Evolutionary conservation across 2,113 vertebrate species (phyloP).

Genomic region (Alethe castanea): DNA sequence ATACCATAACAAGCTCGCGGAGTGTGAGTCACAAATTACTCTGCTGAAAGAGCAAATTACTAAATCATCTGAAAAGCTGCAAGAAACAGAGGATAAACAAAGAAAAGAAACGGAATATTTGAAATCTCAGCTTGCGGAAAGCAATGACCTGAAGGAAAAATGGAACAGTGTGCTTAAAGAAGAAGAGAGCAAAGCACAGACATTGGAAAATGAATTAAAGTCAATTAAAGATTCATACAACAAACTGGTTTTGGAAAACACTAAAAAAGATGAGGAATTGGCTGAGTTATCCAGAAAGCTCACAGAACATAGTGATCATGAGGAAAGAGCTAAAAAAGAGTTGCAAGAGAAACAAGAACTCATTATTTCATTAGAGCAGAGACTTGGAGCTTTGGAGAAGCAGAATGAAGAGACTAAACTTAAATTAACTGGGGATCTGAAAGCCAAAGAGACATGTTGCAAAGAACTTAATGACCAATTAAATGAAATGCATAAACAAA

Average conservation of each 20-base stretch:
- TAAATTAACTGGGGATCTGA: conserved; percentile 64
- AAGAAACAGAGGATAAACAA: conserved; percentile 63
- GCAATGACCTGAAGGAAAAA: conserved; percentile 53
- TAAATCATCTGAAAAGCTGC: conserved; percentile 63
- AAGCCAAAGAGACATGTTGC: conserved; percentile 61
- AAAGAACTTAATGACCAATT: conserved; percentile 73
- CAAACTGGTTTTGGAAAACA: conserved; percentile 71
- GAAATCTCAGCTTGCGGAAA: conserved; percentile 70
- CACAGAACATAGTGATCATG: conserved; percentile 52
- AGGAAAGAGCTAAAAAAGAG: conserved; percentile 54
- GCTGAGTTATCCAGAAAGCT: conserved; percentile 68
- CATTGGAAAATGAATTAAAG: conserved; percentile 79
- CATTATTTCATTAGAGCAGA: conserved; percentile 72
- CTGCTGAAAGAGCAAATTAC: conserved; percentile 79
- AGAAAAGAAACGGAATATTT: conserved; percentile 56
- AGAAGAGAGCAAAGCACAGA: conserved; percentile 62
- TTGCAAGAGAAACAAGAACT: conserved; percentile 70
- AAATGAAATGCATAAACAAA: conserved; percentile 61
- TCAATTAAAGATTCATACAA: conserved; percentile 78
- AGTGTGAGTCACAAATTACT: conserved; percentile 75
- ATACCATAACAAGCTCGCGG: conserved; percentile 69
- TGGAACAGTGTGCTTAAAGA: conserved; percentile 65
- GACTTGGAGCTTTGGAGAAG: conserved; percentile 53
- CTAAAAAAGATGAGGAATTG: conserved; percentile 71
- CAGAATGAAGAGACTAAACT: conserved; percentile 64